Base-by-base conservation (phyloP, 2,113 vertebrate species). In the Nothocercus julius region DNA sequence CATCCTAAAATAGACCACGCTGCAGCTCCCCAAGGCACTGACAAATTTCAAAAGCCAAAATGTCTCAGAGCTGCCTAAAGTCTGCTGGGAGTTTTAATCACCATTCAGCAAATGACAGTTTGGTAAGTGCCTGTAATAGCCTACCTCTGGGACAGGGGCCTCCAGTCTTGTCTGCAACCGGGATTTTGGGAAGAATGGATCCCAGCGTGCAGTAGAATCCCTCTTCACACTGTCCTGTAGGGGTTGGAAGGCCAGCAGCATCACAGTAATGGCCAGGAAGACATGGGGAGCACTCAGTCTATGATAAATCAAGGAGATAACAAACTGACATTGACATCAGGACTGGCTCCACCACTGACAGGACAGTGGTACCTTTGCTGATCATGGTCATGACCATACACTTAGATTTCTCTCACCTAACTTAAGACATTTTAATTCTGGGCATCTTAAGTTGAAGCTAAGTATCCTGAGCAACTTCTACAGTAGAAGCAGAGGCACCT, bases 121-220 rank as follows among this genome's bases (percentile, higher is more conserved):
- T 53, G 25, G 38, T 28, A 51, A 72, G 47, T 27, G 25, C 25
- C 18, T 17, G 10, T 27, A 75, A 75, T 6, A 45, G 58, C 36
- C 44, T 95, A 99, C 98, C 98, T 98, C 95, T 69, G 25, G 98
- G 98, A 85, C 99, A 99, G 1, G 96, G 98, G 51, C 98, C 98
- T 70, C 98, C 97, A 18, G 79, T 97, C 38, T 80, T 51, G 76
- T 98, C 98, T 63, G 47, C 92, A 38, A 97, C 54, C 54, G 91
- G 94, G 72, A 93, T 90, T 32, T 97, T 97, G 76, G 98, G 98
- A 25, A 97, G 62, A 42, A 92, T 24, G 9, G 98, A 97, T 56
- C 98, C 97, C 13, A 30, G 69, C 27, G 81, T 88, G 89, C 99
- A 99, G 95, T 98, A 98, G 96, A 98, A 99, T 30, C 98, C 98